Evolutionary conservation across 2,113 vertebrate genomes (phyloP).

Genomic region (Plotosus lineatus): DNA sequence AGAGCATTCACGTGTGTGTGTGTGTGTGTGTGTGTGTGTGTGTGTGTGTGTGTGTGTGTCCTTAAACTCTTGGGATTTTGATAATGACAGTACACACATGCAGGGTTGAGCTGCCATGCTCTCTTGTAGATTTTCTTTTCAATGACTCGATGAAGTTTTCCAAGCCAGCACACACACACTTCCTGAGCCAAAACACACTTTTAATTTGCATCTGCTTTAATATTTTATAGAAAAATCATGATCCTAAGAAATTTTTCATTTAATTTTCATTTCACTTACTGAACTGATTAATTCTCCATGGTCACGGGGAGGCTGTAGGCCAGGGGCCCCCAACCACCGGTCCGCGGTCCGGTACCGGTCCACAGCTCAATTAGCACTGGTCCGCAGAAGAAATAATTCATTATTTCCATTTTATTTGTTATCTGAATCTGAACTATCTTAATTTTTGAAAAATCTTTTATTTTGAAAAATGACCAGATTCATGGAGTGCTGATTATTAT

Average conservation of each 20-base stretch:
- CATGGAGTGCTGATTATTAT: too few relatives aligned
- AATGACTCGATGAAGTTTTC: conserved; percentile 3
- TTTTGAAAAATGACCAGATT: too few relatives aligned
- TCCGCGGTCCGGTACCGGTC: too few relatives aligned
- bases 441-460: too few relatives aligned
- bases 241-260: background rate
- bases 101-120: background rate
- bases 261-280: too few relatives aligned
- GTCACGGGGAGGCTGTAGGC: too few relatives aligned
- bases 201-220: background rate
- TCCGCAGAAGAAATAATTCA: too few relatives aligned
- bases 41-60: background rate
- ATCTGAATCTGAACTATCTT: too few relatives aligned
- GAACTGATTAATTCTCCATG: too few relatives aligned
- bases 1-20: background rate
- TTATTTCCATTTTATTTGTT: too few relatives aligned
- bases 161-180: background rate
- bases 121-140: conserved; percentile 18
- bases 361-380: too few relatives aligned
- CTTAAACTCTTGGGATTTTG: background rate
- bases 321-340: too few relatives aligned
- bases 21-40: background rate
- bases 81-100: conserved; percentile 16
- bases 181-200: conserved; percentile 7
- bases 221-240: background rate